Evolutionary conservation across 2,888 invertebrate species (phyloP).

Genomic region (Ceraclea dissimilis): DNA sequence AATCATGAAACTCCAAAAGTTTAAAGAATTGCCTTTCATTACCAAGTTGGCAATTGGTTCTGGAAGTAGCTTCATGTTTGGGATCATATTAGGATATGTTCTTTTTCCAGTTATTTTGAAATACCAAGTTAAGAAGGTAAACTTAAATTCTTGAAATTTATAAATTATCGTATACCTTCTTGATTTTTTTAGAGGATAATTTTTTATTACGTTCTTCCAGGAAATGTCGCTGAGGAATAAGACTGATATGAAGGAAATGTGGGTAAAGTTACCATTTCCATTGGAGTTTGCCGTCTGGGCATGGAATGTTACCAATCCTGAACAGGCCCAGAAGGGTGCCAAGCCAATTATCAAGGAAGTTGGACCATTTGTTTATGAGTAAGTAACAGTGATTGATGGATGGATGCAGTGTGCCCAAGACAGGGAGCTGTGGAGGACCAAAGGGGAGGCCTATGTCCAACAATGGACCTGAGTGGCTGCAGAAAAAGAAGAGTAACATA

Average conservation of each 20-base stretch:
- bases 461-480: too few relatives aligned
- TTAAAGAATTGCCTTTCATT: conserved; percentile 13
- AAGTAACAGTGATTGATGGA: too few relatives aligned
- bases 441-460: too few relatives aligned
- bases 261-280: conserved; percentile 70
- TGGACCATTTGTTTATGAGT: conserved; percentile 82
- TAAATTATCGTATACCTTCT: background rate
- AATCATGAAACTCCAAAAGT: too few relatives aligned
- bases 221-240: conserved; percentile 67
- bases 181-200: background rate
- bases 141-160: conserved; percentile 24
- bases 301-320: conserved; percentile 76
- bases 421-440: too few relatives aligned
- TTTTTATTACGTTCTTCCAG: conserved; percentile 45
- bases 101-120: conserved; percentile 61
- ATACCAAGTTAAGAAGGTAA: conserved; percentile 60
- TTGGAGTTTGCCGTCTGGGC: conserved; percentile 70
- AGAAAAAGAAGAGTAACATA: too few relatives aligned
- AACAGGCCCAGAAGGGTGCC: conserved; percentile 61
- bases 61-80: conserved; percentile 49
- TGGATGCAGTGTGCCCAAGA: too few relatives aligned
- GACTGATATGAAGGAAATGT: conserved; percentile 67
- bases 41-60: conserved; percentile 51
- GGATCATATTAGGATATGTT: conserved; percentile 61
- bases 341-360: conserved; percentile 67